These are phyloP conservation scores for Lycophotia porphyrea DNA, from an alignment of 2,888 invertebrate species.

Conservation along the genomic window DNA sequence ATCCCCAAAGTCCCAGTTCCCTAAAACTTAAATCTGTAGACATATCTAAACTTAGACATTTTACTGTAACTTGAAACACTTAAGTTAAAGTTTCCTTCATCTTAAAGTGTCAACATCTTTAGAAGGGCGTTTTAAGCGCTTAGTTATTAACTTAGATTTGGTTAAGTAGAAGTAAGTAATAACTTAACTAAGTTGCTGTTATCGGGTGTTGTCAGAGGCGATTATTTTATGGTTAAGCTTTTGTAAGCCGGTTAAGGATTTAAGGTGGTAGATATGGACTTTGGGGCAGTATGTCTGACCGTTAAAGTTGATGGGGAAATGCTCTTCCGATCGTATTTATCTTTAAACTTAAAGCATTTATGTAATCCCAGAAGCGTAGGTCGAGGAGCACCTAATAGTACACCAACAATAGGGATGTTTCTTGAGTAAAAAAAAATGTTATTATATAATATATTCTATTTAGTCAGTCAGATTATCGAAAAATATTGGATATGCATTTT, in stretches of 20 bases:
- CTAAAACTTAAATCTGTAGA: slow-evolving; percentile 42
- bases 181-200: slow-evolving; percentile 61
- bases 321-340: neutral
- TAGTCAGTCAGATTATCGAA: too few species aligned
- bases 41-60: slow-evolving; percentile 41
- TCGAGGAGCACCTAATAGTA: too few species aligned
- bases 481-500: too few species aligned
- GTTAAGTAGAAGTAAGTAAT: slow-evolving; percentile 63
- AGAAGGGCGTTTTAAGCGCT: slow-evolving; percentile 64
- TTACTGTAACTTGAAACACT: slow-evolving; percentile 53
- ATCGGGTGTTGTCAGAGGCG: slow-evolving; percentile 62
- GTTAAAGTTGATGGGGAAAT: neutral
- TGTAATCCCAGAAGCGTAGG: too few species aligned
- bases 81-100: slow-evolving; percentile 55
- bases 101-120: slow-evolving; percentile 66
- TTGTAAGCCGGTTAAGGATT: slow-evolving; percentile 30
- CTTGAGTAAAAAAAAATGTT: too few species aligned
- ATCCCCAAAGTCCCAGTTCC: slow-evolving; percentile 26
- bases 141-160: slow-evolving; percentile 67
- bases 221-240: slow-evolving; percentile 63
- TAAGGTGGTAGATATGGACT: neutral
- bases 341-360: too few species aligned
- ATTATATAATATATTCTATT: too few species aligned
- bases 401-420: too few species aligned
- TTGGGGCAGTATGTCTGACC: neutral